Evolutionary conservation across 30 jellyfish, hydroid and myxozoan species (phyloP).

Genomic region (Mastigias papua): DNA sequence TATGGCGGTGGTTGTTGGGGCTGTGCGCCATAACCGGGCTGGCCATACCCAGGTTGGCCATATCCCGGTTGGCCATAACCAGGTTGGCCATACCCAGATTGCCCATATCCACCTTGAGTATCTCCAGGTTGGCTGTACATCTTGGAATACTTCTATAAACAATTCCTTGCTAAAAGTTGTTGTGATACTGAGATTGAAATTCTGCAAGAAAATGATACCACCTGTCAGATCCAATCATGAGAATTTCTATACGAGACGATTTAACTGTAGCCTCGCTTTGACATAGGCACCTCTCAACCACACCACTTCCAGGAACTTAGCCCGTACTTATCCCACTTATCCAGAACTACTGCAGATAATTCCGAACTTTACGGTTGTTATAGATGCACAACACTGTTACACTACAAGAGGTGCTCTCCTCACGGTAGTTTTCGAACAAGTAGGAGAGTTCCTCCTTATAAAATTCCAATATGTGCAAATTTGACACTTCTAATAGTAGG

Average conservation of each 20-base stretch:
- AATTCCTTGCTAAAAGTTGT: background rate
- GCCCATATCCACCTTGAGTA: slow-evolving; percentile 56
- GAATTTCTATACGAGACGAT: background rate
- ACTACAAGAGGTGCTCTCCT: too few species aligned
- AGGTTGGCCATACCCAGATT: slow-evolving; percentile 46
- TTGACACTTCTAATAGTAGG: too few species aligned
- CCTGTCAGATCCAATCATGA: background rate
- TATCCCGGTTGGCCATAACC: slow-evolving; percentile 68
- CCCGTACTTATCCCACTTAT: too few species aligned
- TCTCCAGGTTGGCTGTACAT: slow-evolving; percentile 26
- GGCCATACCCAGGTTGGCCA: slow-evolving; percentile 62
- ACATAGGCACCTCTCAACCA: too few species aligned
- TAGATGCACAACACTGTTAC: too few species aligned
- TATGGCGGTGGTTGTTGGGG: slow-evolving; percentile 62
- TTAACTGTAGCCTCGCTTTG: background rate
- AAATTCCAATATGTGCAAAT: too few species aligned
- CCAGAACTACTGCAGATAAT: too few species aligned
- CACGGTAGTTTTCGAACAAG: too few species aligned
- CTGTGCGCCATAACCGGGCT: slow-evolving; percentile 52
- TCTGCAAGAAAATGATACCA: background rate
- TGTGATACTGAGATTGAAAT: background rate
- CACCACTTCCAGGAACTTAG: slow-evolving; percentile 1
- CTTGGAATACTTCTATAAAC: background rate
- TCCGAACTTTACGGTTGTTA: too few species aligned
- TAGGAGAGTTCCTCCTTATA: too few species aligned